Evolutionary conservation across 1,140 invertebrate species (phyloP).

Genomic region (Lineus longissimus): DNA sequence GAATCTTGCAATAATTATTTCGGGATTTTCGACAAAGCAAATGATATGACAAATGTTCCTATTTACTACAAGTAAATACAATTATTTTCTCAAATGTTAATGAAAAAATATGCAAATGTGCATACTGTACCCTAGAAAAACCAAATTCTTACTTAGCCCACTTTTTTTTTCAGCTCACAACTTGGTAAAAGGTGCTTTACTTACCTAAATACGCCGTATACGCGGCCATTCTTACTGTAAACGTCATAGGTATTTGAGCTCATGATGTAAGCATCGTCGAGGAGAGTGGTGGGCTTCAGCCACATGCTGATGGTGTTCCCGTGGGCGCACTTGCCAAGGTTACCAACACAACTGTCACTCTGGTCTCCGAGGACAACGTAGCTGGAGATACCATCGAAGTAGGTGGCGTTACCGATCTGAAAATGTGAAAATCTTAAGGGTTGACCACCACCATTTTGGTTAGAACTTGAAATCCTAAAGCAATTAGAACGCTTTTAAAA

Average conservation of each 20-base stretch:
- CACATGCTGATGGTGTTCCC: constrained; percentile 45
- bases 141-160: too few species aligned
- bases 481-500: too few species aligned
- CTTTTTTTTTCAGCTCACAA: too few species aligned
- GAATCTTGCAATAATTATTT: too few species aligned
- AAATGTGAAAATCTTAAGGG: background rate
- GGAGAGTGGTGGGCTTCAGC: constrained; percentile 35
- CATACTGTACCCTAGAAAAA: too few species aligned
- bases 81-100: too few species aligned
- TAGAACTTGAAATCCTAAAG: too few species aligned
- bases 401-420: constrained; percentile 33
- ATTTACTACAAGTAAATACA: too few species aligned
- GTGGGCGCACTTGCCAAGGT: constrained; percentile 43
- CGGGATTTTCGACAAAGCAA: too few species aligned
- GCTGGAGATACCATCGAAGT: constrained; percentile 36
- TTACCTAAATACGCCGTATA: constrained; percentile 32
- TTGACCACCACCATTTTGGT: background rate
- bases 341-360: constrained; percentile 40
- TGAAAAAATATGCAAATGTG: too few species aligned
- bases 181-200: background rate
- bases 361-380: constrained; percentile 42
- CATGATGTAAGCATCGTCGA: constrained; percentile 35
- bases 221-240: constrained; percentile 36
- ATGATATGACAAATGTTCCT: too few species aligned
- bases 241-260: constrained; percentile 42